Percentiles rank a stretch among this genome's conserved stretches.
phyloP scores from a whole-genome alignment of 2,888 invertebrate species.

The Druceiella hillmani region DNA sequence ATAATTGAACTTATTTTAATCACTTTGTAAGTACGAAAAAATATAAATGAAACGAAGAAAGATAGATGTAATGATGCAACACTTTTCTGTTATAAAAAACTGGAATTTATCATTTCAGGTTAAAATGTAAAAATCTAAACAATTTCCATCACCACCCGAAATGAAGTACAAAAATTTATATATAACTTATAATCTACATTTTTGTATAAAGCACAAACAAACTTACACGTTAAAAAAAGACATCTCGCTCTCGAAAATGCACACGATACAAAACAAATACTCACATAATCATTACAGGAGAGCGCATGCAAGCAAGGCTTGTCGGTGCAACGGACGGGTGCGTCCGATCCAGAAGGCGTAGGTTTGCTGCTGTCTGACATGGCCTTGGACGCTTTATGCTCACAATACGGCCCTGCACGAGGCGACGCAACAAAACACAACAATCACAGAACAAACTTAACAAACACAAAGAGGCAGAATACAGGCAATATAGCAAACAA shows the following conservation, averaged over 20 bases:
- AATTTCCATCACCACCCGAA: no score
- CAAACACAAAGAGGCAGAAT: background rate
- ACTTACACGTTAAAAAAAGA: no score
- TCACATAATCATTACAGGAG: constrained; percentile 59
- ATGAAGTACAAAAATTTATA: no score
- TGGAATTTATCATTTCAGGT: no score
- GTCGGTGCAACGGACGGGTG: constrained; percentile 43
- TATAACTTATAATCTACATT: background rate
- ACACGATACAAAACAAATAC: constrained; percentile 30
- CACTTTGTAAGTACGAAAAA: no score
- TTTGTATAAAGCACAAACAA: constrained; percentile 3
- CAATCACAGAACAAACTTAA: constrained; percentile 3
- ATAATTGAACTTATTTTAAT: no score
- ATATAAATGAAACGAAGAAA: no score
- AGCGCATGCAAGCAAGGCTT: constrained; percentile 57
- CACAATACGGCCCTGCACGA: constrained; percentile 49
- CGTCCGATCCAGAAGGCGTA: constrained; percentile 31
- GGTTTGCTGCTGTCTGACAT: constrained; percentile 34
- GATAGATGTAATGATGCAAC: no score
- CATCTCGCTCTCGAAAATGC: background rate
- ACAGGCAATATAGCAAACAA: constrained; percentile 2
- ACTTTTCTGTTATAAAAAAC: no score
- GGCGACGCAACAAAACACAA: constrained; percentile 18
- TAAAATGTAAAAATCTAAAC: no score
- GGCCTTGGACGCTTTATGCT: constrained; percentile 43